Evolutionary conservation across 2,113 vertebrate genomes (phyloP).

Genomic region (Phocoena sinus): DNA sequence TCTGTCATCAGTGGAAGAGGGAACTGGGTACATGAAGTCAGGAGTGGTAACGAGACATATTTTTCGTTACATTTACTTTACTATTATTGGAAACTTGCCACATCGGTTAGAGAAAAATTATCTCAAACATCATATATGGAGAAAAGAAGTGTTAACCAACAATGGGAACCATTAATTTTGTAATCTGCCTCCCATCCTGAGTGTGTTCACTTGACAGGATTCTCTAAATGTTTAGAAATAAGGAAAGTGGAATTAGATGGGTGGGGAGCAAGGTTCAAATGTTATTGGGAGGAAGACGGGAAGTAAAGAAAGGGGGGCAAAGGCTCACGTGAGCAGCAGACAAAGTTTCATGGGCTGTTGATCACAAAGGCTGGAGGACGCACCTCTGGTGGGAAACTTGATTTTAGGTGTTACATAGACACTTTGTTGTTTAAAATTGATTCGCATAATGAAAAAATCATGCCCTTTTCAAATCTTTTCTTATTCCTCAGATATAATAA

Average conservation of each 20-base stretch:
- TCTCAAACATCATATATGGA: not conserved
- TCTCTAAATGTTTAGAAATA: not conserved
- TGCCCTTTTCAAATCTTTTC: not conserved
- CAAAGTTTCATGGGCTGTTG: not conserved
- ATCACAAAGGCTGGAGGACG: not conserved
- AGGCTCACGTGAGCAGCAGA: not conserved
- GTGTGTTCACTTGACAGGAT: not conserved
- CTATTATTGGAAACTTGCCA: not conserved
- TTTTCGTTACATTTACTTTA: not conserved
- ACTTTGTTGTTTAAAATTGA: not conserved
- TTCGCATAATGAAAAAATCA: not conserved
- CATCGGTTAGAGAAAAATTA: not conserved
- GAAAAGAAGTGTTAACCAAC: not conserved
- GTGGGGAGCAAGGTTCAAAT: not conserved
- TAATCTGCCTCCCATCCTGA: not conserved
- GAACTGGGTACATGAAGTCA: not conserved
- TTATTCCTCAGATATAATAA: not conserved
- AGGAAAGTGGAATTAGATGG: not conserved
- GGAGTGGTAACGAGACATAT: not conserved
- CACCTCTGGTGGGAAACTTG: not conserved
- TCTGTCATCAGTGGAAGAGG: not conserved
- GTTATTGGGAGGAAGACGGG: rapidly evolving
- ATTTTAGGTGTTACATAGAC: rapidly evolving
- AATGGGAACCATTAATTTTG: not conserved
- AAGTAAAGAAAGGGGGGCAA: not conserved